Evolutionary conservation across 2,797 vertebrate species (phyloP), one percentile per base, ranked within the genome.

Genomic region (Alfaro cultratus): DNA sequence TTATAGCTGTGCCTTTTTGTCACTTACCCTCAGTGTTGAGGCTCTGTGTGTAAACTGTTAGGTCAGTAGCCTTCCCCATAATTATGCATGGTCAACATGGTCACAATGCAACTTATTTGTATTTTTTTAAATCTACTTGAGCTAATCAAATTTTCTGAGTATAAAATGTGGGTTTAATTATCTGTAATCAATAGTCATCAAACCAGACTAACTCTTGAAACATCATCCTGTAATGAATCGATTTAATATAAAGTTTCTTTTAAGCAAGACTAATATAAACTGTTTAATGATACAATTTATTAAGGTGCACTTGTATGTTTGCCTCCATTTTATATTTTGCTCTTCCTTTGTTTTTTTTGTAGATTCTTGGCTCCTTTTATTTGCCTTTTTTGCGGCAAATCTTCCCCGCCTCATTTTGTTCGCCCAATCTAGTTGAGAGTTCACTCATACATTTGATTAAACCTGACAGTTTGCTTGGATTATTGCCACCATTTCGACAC

Each of bases 361-460:
- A 10, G 1, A 45, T 83, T 81, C 79, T 79, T 47, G 13, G 45
- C 31, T 43, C n/a, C 49, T 60, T 18, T 77, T 36, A 76, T 4
- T 31, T 45, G 71, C 53, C 64, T 11, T 80, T 18, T 23, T 0
- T 75, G 62, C 43, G 57, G 18, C 72, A 60, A 31, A 45, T 78
- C 29, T 34, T 71, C 51, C 51, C 47, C 47, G 49, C 43, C 39
- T 80, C 57, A 78, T 80, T 84, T 80, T 83, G 81, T 74, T 75
- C 73, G 72, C 75, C 0, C 11, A 51, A 57, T 86, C 39, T 87
- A 85, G 84, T 85, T 75, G 73, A 81, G 34, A 46, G 74, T 85
- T 89, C 23, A 73, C 85, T 86, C 67, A 31, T 77, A 79, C 72
- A 74, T 80, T 53, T 5, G 83, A 84, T 89, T 85, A 83, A 87